A percentile compares a stretch with the other conserved stretches of the same genome.
These are phyloP conservation scores for Pao palembangensis DNA, from an alignment of 2,113 vertebrate genomes.

Conservation along the genomic window DNA sequence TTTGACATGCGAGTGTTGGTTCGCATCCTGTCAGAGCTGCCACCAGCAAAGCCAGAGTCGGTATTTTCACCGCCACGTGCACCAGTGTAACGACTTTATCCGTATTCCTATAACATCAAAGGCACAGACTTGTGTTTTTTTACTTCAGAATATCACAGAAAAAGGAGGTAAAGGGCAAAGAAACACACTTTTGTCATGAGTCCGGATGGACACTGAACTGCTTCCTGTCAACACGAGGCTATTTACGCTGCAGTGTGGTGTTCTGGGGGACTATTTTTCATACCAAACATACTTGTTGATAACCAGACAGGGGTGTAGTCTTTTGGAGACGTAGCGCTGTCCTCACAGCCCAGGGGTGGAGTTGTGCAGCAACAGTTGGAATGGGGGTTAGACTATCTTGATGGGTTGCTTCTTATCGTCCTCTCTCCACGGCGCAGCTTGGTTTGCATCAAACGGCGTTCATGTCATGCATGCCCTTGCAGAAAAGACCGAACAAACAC, in stretches of 20 bases:
- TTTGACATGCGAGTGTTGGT: slow-evolving; percentile 14
- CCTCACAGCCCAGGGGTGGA: slow-evolving; percentile 27
- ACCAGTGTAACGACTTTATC: not conserved
- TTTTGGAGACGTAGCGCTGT: not conserved
- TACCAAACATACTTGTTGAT: not conserved
- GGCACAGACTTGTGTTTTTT: not conserved
- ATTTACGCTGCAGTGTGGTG: not conserved
- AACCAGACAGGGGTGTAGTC: slow-evolving; percentile 29
- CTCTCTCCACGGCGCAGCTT: not conserved
- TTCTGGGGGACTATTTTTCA: not conserved
- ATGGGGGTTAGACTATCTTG: slow-evolving; percentile 36
- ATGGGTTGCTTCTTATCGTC: slow-evolving; percentile 32
- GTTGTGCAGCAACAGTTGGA: slow-evolving; percentile 29
- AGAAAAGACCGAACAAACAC: too few relatives aligned
- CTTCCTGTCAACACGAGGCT: too few relatives aligned
- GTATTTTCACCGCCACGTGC: not conserved
- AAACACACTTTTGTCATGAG: too few relatives aligned
- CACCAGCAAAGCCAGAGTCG: slow-evolving; percentile 3
- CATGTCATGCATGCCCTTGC: too few relatives aligned
- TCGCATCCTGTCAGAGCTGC: slow-evolving; percentile 31
- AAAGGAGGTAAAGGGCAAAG: not conserved
- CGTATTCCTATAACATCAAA: not conserved
- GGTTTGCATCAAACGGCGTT: not conserved
- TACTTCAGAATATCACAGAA: not conserved
- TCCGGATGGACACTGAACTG: too few relatives aligned